Percentiles rank a stretch among this genome's conserved stretches.
Conservation (phyloP, 2,113 vertebrate genomes). For the Copsychus sechellarum region DNA sequence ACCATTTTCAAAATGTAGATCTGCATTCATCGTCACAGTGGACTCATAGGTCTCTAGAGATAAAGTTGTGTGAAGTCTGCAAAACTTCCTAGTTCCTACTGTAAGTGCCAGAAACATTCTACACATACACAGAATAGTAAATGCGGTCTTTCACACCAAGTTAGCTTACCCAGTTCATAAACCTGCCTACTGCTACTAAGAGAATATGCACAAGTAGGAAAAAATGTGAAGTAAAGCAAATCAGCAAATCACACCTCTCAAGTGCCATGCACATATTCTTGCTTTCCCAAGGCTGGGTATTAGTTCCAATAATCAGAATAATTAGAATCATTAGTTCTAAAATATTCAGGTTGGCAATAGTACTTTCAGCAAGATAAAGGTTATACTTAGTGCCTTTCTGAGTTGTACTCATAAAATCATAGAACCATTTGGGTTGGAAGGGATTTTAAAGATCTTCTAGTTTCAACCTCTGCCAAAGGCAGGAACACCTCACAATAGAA, state of each 20-base stretch:
- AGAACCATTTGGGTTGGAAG: not conserved
- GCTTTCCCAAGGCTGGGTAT: not conserved
- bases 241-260: not conserved
- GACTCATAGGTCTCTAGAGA: not conserved
- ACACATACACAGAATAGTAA: not conserved
- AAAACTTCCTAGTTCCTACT: not conserved
- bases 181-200: not conserved
- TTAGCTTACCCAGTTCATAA: not conserved
- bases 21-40: accelerated
- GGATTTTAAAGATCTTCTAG: not conserved
- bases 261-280: not conserved
- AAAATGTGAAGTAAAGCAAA: not conserved
- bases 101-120: not conserved
- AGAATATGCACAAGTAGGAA: not conserved
- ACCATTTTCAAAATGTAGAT: not conserved
- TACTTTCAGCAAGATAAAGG: not conserved
- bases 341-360: not conserved
- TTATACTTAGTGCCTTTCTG: not conserved
- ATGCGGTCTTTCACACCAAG: not conserved
- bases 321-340: not conserved
- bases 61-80: not conserved
- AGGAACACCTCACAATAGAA: not conserved
- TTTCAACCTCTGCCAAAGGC: not conserved
- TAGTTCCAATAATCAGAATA: not conserved
- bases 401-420: not conserved